phyloP scores from a whole-genome alignment of 2,113 vertebrate species.

The Tenebrosternarchus preto region DNA sequence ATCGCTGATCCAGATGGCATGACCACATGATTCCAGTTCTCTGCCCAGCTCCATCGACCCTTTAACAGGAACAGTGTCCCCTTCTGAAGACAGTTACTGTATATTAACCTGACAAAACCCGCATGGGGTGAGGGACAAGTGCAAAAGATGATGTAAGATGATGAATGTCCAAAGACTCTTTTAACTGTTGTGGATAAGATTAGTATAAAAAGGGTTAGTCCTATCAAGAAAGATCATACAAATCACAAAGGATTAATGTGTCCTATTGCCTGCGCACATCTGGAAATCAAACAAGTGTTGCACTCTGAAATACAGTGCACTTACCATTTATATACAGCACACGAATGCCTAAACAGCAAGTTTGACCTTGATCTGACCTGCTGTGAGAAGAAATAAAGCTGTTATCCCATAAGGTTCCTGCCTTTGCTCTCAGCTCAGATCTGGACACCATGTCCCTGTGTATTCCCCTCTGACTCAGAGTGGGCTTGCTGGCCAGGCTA shows the following conservation, averaged over 20 bases:
- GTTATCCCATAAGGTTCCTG: conserved; percentile 41
- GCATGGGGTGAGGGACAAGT: conserved; percentile 22
- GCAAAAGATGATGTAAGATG: conserved; percentile 33
- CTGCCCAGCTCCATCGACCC: conserved; percentile 30
- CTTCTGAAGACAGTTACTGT: conserved; percentile 40
- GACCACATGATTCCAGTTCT: conserved; percentile 51
- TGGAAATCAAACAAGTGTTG: not conserved
- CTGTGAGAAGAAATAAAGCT: conserved; percentile 33
- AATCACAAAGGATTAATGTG: not conserved
- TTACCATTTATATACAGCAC: not conserved
- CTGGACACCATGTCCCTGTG: conserved; percentile 45
- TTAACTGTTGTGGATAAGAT: conserved; percentile 17
- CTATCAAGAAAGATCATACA: not conserved
- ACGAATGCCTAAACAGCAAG: conserved; percentile 24
- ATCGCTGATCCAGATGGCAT: conserved; percentile 50
- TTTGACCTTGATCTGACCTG: conserved; percentile 27
- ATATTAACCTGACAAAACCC: conserved; percentile 48
- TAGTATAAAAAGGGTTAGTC: not conserved
- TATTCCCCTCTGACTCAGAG: conserved; percentile 47
- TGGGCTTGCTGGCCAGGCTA: conserved; percentile 52
- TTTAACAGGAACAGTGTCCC: conserved; percentile 33
- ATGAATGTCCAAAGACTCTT: conserved; percentile 13
- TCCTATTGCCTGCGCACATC: not conserved
- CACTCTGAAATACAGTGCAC: not conserved
- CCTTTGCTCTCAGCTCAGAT: conserved; percentile 28